Percentiles rank a stretch among this genome's conserved stretches.
These are phyloP conservation scores for Bradypodion pumilum DNA, from an alignment of 2,797 vertebrate genomes.

Conservation along the genomic window DNA sequence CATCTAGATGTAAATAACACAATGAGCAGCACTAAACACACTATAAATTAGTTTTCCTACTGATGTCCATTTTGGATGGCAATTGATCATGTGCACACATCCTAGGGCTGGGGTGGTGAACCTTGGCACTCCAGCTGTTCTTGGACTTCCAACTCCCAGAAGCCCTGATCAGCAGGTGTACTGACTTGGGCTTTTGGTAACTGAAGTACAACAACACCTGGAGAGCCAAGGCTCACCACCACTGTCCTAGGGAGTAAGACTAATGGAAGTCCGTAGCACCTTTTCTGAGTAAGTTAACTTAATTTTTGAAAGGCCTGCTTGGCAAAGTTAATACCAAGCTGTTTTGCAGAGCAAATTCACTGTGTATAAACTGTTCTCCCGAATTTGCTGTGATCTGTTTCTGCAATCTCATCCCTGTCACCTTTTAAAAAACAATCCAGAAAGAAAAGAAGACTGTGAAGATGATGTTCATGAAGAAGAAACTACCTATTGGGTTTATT, in stretches of 20 bases:
- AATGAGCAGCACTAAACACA: background rate
- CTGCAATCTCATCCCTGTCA: background rate
- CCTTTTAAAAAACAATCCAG: constrained; percentile 59
- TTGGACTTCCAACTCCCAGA: too few relatives aligned
- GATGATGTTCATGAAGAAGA: constrained; percentile 84
- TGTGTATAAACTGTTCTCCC: too few relatives aligned
- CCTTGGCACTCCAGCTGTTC: too few relatives aligned
- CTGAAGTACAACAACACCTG: too few relatives aligned
- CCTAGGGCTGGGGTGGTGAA: too few relatives aligned
- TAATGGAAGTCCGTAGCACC: background rate
- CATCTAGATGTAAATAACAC: background rate
- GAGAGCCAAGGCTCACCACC: too few relatives aligned
- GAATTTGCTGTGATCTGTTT: background rate
- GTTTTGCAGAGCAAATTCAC: too few relatives aligned
- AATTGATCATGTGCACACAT: too few relatives aligned
- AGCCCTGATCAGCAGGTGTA: too few relatives aligned
- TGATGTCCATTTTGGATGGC: background rate
- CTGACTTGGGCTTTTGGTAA: too few relatives aligned
- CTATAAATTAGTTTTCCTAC: background rate
- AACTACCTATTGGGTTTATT: constrained; percentile 76
- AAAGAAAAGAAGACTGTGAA: constrained; percentile 79
- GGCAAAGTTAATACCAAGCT: too few relatives aligned
- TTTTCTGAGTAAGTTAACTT: background rate
- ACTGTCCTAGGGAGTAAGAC: too few relatives aligned
- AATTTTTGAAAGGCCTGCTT: background rate